phyloP scores from a whole-genome alignment of 2,888 invertebrate genomes.

The Onthophagus sagittarius region DNA sequence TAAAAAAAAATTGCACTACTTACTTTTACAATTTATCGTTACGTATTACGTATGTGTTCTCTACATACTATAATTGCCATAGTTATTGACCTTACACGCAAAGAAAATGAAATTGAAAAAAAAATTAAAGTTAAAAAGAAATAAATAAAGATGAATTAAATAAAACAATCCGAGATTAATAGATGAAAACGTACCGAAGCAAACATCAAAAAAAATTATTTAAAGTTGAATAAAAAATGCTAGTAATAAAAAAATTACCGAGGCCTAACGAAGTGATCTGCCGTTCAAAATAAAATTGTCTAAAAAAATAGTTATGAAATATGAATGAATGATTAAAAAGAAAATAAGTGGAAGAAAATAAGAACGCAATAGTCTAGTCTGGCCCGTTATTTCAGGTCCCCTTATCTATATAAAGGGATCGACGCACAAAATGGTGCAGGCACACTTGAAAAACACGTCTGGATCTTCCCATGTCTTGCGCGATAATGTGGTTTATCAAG shows the following conservation, averaged over 20 bases:
- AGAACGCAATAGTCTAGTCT: constrained; percentile 42
- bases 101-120: constrained; percentile 16
- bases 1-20: constrained; percentile 25
- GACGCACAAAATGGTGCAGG: constrained; percentile 39
- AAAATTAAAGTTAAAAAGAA: neutral
- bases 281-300: constrained; percentile 19
- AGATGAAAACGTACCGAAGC: neutral
- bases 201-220: neutral
- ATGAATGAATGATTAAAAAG: neutral
- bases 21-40: constrained; percentile 28
- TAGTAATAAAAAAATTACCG: constrained; percentile 32
- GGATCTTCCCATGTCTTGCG: constrained; percentile 48
- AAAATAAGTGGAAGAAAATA: neutral
- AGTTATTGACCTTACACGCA: constrained; percentile 29
- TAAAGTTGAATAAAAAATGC: neutral
- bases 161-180: neutral
- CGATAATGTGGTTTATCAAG: constrained; percentile 44
- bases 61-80: constrained; percentile 30
- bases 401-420: constrained; percentile 27
- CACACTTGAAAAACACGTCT: constrained; percentile 43
- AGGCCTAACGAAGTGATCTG: constrained; percentile 42
- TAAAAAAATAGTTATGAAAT: neutral
- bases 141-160: neutral
- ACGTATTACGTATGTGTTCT: constrained; percentile 39
- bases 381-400: constrained; percentile 9